These are phyloP conservation scores for Pammene fasciana DNA, from an alignment of 2,888 invertebrate genomes.

Conservation along the genomic window DNA sequence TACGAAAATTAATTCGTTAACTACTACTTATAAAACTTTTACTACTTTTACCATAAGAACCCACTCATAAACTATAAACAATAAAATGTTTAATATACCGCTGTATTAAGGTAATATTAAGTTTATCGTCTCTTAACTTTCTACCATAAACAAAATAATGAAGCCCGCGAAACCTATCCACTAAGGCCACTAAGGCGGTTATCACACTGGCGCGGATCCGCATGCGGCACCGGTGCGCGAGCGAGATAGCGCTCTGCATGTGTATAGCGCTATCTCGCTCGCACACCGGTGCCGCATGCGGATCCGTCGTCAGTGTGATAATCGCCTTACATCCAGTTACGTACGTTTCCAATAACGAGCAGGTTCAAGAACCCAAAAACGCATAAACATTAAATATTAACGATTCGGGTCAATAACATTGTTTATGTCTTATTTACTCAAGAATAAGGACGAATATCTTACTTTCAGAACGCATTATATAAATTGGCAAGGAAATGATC, in stretches of 20 bases:
- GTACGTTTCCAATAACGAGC: background rate
- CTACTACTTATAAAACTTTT: too few species aligned
- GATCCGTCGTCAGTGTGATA: too few species aligned
- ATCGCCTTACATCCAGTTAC: too few species aligned
- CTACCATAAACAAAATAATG: constrained; percentile 14
- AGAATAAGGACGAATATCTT: constrained; percentile 2
- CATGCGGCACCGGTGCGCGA: too few species aligned
- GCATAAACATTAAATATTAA: constrained; percentile 14
- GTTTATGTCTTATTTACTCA: constrained; percentile 12
- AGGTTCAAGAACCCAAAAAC: constrained; percentile 36
- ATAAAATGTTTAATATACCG: background rate
- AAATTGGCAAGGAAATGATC: constrained; percentile 8
- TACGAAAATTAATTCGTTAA: too few species aligned
- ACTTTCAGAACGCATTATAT: background rate
- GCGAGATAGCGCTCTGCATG: too few species aligned
- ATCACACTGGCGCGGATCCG: too few species aligned
- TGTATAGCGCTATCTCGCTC: too few species aligned
- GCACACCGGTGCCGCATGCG: too few species aligned
- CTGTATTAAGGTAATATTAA: background rate
- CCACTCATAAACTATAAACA: background rate
- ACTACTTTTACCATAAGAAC: too few species aligned
- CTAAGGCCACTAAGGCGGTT: too few species aligned
- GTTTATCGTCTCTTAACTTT: constrained; percentile 5
- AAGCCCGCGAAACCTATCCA: constrained; percentile 19
- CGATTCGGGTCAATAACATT: background rate